Conservation (phyloP, 2,113 vertebrate genomes). For the Aythya baeri region DNA sequence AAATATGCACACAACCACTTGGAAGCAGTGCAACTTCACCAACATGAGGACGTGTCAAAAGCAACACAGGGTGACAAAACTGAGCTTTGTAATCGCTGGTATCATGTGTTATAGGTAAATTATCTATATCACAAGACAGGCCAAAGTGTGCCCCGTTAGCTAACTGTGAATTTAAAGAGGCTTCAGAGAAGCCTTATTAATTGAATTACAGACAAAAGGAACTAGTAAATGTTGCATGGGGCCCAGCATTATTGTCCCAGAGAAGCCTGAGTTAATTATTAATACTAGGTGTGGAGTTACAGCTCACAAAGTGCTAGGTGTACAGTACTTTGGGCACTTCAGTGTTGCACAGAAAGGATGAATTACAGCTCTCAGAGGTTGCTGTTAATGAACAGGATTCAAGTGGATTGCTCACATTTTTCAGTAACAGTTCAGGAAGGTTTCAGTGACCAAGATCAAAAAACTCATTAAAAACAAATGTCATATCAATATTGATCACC, state of each 20-base stretch:
- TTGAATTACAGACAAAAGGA: conserved; percentile 72
- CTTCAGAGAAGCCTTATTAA: conserved; percentile 72
- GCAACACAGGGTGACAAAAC: conserved; percentile 28
- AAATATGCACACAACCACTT: background rate
- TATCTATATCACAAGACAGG: conserved; percentile 70
- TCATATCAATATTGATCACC: background rate
- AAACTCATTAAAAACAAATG: conserved; percentile 12
- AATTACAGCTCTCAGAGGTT: conserved; percentile 53
- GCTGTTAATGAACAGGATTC: conserved; percentile 32
- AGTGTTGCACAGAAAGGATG: conserved; percentile 17
- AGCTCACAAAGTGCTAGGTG: conserved; percentile 56
- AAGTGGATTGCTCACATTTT: conserved; percentile 41
- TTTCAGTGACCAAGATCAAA: conserved; percentile 21
- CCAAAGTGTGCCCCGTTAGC: conserved; percentile 52
- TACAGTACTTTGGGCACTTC: conserved; percentile 25
- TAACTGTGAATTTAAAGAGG: conserved; percentile 74
- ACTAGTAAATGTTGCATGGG: conserved; percentile 73
- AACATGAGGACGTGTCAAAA: conserved; percentile 61
- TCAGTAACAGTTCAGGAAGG: conserved; percentile 54
- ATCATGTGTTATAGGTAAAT: conserved; percentile 70
- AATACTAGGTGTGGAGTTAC: conserved; percentile 75
- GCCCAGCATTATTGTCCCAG: conserved; percentile 63
- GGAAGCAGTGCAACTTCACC: background rate
- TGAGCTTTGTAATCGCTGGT: conserved; percentile 51
- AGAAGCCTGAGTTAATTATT: conserved; percentile 78